Base-by-base conservation (phyloP, 2,888 invertebrate species). In the Heliconius ethilla region DNA sequence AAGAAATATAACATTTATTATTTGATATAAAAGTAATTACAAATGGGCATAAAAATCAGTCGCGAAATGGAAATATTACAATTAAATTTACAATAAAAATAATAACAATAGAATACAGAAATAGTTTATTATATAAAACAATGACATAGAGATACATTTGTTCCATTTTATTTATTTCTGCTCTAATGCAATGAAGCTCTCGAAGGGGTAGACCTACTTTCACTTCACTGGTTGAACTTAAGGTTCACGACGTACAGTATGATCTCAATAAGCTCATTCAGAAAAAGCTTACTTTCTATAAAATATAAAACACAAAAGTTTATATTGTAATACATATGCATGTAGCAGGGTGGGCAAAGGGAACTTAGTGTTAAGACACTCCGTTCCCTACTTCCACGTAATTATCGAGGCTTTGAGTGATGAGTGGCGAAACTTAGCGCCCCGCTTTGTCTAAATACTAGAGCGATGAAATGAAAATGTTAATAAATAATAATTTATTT, bases 241-340 rank as follows among this genome's bases (percentile, higher is more conserved):
- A 59, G n/a, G 62, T 62, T 62, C 59, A 59, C n/a, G 10, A 59
- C n/a, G 10, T n/a, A 11, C n/a, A n/a, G 11, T n/a, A 59, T n/a
- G n/a, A 59, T n/a, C 59, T n/a, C 59, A n/a, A 59, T 59, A n/a
- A n/a, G n/a, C 59, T 59, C 59, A 59, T 59, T n/a, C n/a, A 59
- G 10, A n/a, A 59, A 59, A 59, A 59, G 59, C 22, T 59, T 59
- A n/a, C 59, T 10, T 59, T 59, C n/a, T 59, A 59, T n/a, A 22
- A 59, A n/a, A 59, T 59, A n/a, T n/a, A 59, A n/a, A 59, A 59
- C 51, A 59, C n/a, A 59, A 59, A n/a, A 59, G 3, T n/a, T 59
- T n/a, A 59, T 59, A n/a, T 59, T 59, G 59, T 22, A 7, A 51
- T 22, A 51, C 0, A 51, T 18, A 51, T 33, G 33, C 33, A 33